Percentiles rank a stretch among this genome's conserved stretches.
These are phyloP conservation scores for Melanogrammus aeglefinus DNA, from an alignment of 2,797 vertebrate genomes.

Conservation along the genomic window DNA sequence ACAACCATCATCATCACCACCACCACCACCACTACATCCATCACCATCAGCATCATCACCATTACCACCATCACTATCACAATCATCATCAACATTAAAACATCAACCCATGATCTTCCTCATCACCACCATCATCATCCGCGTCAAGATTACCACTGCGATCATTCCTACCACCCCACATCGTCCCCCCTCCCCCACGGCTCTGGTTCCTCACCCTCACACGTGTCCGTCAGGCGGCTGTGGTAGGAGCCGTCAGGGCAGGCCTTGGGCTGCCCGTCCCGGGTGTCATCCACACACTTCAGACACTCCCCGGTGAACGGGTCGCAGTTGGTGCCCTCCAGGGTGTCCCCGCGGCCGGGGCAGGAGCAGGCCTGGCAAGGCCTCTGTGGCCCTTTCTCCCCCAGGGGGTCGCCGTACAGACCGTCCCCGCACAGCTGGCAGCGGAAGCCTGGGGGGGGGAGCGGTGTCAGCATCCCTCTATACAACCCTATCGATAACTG, in stretches of 20 bases:
- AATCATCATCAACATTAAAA: background rate
- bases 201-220: constrained; percentile 72
- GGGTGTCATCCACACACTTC: constrained; percentile 76
- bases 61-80: background rate
- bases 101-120: too few species aligned
- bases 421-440: constrained; percentile 86
- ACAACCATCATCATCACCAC: background rate
- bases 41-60: background rate
- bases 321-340: constrained; percentile 76
- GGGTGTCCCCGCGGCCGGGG: constrained; percentile 74
- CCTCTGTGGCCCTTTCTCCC: constrained; percentile 51
- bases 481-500: too few species aligned
- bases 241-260: constrained; percentile 77
- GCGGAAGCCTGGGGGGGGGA: constrained; percentile 67
- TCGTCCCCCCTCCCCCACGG: background rate
- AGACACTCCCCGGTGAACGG: constrained; percentile 76
- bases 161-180: background rate
- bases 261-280: constrained; percentile 69
- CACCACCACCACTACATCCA: background rate
- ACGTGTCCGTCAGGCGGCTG: constrained; percentile 62
- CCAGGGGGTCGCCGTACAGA: constrained; percentile 80
- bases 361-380: constrained; percentile 81
- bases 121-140: background rate
- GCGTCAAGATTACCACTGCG: background rate
- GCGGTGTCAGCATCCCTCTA: background rate